These are phyloP conservation scores for Talpa occidentalis DNA, from an alignment of 2,113 vertebrate species.

Conservation along the genomic window DNA sequence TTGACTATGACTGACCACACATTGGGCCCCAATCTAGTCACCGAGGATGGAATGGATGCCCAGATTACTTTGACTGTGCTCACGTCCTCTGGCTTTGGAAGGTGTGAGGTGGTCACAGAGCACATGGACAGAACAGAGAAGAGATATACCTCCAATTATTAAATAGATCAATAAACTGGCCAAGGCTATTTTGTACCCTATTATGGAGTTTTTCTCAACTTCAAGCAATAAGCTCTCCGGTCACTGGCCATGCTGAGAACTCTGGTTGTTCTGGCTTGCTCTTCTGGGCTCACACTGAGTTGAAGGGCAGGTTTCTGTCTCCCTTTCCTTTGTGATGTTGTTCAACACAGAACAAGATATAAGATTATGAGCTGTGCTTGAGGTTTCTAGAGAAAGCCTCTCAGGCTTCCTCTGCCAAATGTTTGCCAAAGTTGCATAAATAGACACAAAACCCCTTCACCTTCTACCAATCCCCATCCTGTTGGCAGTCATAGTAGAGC, in stretches of 20 bases:
- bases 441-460: background rate
- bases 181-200: background rate
- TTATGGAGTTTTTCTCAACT: background rate
- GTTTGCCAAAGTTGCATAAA: background rate
- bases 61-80: background rate
- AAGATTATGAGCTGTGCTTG: background rate
- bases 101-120: background rate
- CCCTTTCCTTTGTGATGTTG: background rate
- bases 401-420: background rate
- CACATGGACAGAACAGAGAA: background rate
- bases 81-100: background rate
- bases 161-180: background rate
- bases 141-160: background rate
- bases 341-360: background rate
- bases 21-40: background rate
- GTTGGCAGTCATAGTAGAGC: background rate
- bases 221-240: background rate
- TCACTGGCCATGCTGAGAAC: background rate
- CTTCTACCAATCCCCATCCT: background rate
- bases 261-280: background rate
- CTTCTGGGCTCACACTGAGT: background rate
- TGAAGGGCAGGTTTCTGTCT: background rate
- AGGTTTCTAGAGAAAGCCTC: conserved; percentile 15
- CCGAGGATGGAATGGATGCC: background rate
- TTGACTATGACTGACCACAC: background rate